Evolutionary conservation across 2,797 vertebrate genomes (phyloP), one percentile per base, ranked within the genome.

Genomic region (Crenuchus spilurus): DNA sequence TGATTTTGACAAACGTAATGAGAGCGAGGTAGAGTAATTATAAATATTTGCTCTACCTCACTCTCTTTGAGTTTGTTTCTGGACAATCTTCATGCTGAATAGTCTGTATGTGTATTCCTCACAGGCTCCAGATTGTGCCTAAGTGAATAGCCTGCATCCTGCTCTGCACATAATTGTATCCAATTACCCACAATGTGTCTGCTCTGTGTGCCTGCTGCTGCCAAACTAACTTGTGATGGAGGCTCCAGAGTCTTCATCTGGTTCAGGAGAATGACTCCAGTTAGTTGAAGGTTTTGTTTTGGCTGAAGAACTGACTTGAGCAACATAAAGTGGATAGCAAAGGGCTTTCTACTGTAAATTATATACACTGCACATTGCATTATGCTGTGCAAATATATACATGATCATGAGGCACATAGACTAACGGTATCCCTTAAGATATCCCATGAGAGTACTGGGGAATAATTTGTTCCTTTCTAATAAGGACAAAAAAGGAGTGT

Each of bases 121-220:
- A 26, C 44, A 30, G 73, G 28, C 35, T 62, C 28, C 66, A 69
- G 66, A 55, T 30, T 37, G 65, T 11, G 24, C 13, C 16, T 63
- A 66, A 58, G 37, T 69, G 57, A 70, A 54, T 54, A 51, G 18
- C 60, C 60, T 70, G 49, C 66, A 76, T 76, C 74, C 74, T 70
- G 74, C 62, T 41, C 72, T 81, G 51, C 24, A 51, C 61, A 73
- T 70, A 44, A 77, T 52, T 49, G 46, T n/a, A 57, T 65, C 54
- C 30, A 74, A 74, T 77, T 52, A 68, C 31, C 58, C 24, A 30
- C 33, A 10, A 62, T 58, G 57, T 55, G 39, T 64, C 57, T 70
- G 26, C 67, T 57, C 35, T 68, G 24, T 33, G 26, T 13, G 63
- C 16, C 55, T 68, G 46, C 58, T 75, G 37, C 48, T 63, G 58